phyloP scores from a whole-genome alignment of 2,888 invertebrate genomes.

The Hydraecia micacea region DNA sequence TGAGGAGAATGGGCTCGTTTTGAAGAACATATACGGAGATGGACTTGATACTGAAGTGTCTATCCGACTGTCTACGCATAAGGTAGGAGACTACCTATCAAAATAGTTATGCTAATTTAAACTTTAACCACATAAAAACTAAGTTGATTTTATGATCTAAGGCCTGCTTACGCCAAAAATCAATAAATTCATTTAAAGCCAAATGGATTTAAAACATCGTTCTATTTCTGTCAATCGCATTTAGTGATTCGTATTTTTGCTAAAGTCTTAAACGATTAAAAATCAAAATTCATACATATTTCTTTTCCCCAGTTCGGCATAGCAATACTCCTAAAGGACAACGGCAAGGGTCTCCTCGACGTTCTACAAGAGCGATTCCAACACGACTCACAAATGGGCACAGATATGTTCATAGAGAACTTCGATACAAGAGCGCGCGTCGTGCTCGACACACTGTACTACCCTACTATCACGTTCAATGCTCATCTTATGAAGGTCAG shows the following conservation, averaged over 20 bases:
- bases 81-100: conserved; percentile 82
- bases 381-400: conserved; percentile 60
- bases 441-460: conserved; percentile 85
- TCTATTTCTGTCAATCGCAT: neutral
- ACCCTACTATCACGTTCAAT: conserved; percentile 85
- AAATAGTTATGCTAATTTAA: neutral
- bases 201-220: neutral
- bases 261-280: neutral
- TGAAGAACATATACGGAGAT: conserved; percentile 92
- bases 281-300: neutral
- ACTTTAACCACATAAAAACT: rapidly evolving
- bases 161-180: neutral
- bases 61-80: conserved; percentile 92
- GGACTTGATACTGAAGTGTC: conserved; percentile 93
- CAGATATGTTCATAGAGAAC: conserved; percentile 82
- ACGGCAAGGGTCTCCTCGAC: conserved; percentile 85
- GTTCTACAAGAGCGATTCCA: conserved; percentile 78
- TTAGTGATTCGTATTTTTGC: too few relatives aligned
- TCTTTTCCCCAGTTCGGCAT: conserved; percentile 82
- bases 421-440: conserved; percentile 86
- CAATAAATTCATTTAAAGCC: neutral
- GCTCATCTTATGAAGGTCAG: conserved; percentile 85
- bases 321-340: conserved; percentile 83
- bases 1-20: conserved; percentile 94
- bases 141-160: neutral